phyloP scores from a whole-genome alignment of 2,888 invertebrate species.

The Caenorhabditis virilis region DNA sequence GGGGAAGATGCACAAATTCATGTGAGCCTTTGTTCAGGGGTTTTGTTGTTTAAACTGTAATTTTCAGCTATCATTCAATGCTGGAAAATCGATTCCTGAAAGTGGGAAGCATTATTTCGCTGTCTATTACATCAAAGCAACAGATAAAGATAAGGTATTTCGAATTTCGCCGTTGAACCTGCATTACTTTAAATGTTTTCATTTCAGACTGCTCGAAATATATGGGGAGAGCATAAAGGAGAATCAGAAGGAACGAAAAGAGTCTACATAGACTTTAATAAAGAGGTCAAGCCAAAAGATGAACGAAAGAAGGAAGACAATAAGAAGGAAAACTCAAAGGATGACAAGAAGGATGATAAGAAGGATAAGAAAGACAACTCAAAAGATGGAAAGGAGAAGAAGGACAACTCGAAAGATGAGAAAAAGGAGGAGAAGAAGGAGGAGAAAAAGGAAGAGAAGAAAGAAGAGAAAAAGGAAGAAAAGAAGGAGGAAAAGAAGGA shows the following conservation, averaged over 20 bases:
- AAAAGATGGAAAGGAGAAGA: constrained; percentile 5
- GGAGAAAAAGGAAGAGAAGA: constrained; percentile 29
- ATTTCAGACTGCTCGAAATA: constrained; percentile 23
- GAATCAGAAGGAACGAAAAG: constrained; percentile 44
- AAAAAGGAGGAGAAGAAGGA: constrained; percentile 33
- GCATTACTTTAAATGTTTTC: background rate
- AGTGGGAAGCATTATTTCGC: constrained; percentile 60
- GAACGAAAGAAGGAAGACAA: constrained; percentile 17
- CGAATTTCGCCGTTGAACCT: background rate
- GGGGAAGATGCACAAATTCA: constrained; percentile 12
- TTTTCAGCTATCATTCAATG: constrained; percentile 33
- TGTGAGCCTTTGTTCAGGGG: too few species aligned
- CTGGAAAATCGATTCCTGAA: constrained; percentile 52
- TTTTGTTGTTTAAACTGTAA: too few species aligned
- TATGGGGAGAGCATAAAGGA: constrained; percentile 48
- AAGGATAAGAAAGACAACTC: constrained; percentile 11
- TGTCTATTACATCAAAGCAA: constrained; percentile 49
- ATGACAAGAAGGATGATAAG: constrained; percentile 6
- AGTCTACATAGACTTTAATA: constrained; percentile 50
- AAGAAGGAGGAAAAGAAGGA: constrained; percentile 31
- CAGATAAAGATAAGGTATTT: constrained; percentile 35
- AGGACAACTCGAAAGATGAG: constrained; percentile 20
- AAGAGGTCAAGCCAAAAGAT: constrained; percentile 23
- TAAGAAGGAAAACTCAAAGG: constrained; percentile 11
- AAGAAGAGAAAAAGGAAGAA: constrained; percentile 28